Percentiles rank a stretch among this genome's conserved stretches.
These are phyloP conservation scores for Passerculus sandwichensis DNA, from an alignment of 2,797 vertebrate genomes.

Conservation along the genomic window DNA sequence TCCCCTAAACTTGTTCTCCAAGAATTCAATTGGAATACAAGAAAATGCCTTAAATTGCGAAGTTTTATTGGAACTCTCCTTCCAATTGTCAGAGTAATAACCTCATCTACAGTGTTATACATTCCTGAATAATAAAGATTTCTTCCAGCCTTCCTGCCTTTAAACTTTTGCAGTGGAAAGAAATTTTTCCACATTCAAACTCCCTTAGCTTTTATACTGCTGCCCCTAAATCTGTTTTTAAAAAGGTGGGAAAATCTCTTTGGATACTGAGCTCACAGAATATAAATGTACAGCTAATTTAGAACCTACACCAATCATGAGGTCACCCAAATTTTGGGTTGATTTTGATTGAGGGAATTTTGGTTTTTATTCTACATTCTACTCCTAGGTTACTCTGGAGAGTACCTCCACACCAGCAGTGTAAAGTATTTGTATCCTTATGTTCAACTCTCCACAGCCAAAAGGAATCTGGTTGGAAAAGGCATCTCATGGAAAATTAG, in stretches of 20 bases:
- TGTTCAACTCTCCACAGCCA: neutral
- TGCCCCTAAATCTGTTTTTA: neutral
- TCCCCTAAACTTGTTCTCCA: neutral
- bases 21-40: neutral
- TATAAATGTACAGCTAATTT: neutral
- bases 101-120: neutral
- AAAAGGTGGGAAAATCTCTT: neutral
- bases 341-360: neutral
- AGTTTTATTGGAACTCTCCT: neutral
- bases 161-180: neutral
- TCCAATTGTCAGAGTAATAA: neutral
- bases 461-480: neutral
- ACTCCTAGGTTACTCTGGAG: neutral
- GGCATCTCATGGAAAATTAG: accelerated
- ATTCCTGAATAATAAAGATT: neutral
- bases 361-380: neutral
- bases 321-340: neutral
- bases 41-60: neutral
- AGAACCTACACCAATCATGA: neutral
- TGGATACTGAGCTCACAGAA: neutral
- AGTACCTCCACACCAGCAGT: neutral
- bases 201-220: neutral
- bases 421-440: neutral
- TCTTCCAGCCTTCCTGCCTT: neutral
- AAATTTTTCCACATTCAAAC: neutral